Evolutionary conservation across 2,113 vertebrate genomes (phyloP).

Genomic region (Pterophyllum scalare): DNA sequence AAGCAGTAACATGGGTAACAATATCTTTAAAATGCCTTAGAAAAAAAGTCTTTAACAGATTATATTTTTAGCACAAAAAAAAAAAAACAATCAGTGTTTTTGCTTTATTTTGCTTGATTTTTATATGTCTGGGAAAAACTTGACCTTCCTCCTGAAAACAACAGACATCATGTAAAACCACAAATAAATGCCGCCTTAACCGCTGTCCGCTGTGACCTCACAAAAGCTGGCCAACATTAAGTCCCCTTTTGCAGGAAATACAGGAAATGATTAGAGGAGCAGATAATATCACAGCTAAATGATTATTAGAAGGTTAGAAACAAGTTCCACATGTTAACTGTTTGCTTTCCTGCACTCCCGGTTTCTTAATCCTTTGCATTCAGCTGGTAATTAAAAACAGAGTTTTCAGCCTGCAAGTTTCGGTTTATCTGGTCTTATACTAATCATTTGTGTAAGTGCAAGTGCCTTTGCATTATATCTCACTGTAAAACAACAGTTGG

Average conservation of each 20-base stretch:
- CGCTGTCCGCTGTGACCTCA: background rate
- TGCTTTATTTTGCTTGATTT: background rate
- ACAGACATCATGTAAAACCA: background rate
- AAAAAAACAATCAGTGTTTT: background rate
- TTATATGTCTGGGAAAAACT: fast-evolving
- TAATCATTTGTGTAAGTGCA: fast-evolving
- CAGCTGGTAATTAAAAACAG: background rate
- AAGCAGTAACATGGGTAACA: fast-evolving
- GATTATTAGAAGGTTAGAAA: slow-evolving; percentile 17
- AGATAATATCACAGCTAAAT: slow-evolving; percentile 9
- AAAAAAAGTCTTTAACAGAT: no score
- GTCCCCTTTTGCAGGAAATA: slow-evolving; percentile 6
- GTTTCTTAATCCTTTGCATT: background rate
- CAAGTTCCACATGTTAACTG: background rate
- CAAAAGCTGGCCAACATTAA: background rate
- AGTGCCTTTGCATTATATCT: background rate
- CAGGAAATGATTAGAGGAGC: slow-evolving; percentile 22
- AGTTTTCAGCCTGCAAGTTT: background rate
- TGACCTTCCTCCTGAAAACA: background rate
- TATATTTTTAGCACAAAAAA: background rate
- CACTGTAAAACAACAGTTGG: background rate
- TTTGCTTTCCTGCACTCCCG: background rate
- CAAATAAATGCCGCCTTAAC: background rate
- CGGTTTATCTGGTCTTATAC: background rate
- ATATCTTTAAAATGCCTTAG: background rate